These are phyloP conservation scores for Boloria euphrosyne DNA, from an alignment of 2,888 invertebrate species.

Conservation along the genomic window DNA sequence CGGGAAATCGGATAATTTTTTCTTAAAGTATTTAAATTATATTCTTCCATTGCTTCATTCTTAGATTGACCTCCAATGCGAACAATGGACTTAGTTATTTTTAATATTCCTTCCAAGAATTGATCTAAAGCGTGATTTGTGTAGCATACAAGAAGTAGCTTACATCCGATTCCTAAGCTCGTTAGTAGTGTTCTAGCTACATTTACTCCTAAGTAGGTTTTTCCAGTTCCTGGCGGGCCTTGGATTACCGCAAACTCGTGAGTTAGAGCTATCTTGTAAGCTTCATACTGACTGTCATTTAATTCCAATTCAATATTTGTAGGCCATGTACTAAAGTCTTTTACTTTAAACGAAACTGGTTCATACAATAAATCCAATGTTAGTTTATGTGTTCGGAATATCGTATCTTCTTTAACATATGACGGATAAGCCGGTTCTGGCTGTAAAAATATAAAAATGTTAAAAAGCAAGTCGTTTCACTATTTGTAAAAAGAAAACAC, in stretches of 20 bases:
- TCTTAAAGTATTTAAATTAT: conserved; percentile 70
- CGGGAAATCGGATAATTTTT: conserved; percentile 14
- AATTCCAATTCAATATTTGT: conserved; percentile 68
- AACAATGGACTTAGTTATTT: conserved; percentile 82
- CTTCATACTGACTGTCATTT: conserved; percentile 85
- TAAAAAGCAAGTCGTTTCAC: conserved; percentile 20
- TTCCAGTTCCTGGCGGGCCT: conserved; percentile 94
- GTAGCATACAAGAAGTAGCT: conserved; percentile 89
- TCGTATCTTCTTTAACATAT: conserved; percentile 47
- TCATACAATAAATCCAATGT: not conserved
- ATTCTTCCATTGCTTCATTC: conserved; percentile 65
- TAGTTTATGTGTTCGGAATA: conserved; percentile 26
- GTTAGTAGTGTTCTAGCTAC: conserved; percentile 85
- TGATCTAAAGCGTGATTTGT: conserved; percentile 94
- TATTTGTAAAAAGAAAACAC: not conserved
- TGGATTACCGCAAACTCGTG: conserved; percentile 89
- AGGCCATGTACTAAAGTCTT: conserved; percentile 73
- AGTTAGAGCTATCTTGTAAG: conserved; percentile 85
- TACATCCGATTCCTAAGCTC: conserved; percentile 68
- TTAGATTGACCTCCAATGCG: conserved; percentile 87
- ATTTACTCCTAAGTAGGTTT: conserved; percentile 89
- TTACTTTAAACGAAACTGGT: conserved; percentile 47
- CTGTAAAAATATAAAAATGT: conserved; percentile 42
- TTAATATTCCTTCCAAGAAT: conserved; percentile 86
- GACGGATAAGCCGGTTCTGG: conserved; percentile 50